Base-by-base conservation (phyloP, 2,888 invertebrate genomes). In the Julus scandinavius region DNA sequence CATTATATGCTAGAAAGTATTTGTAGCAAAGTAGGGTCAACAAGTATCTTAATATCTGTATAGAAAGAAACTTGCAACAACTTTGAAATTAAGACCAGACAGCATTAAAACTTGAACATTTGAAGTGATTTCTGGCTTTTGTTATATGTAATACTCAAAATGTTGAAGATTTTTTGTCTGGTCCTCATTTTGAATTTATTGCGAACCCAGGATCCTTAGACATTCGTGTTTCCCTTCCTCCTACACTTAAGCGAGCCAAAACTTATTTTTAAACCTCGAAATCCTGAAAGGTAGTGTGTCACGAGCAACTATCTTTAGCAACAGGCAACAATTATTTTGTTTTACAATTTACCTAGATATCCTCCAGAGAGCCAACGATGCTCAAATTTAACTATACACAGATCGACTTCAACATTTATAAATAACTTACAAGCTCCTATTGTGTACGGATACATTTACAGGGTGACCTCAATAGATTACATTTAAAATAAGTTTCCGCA, bases 211-310 rank as follows among this genome's bases (percentile, higher is more conserved):
- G 72, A 72, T 72, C 29, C 20, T 5, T 29, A 72, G 29, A 72
- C 72, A 17, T 54, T 11, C 54, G 54, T 72, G 17, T 29, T 72
- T 9, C 72, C 29, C 72, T 11, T 72, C 72, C 72, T 72, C 72
- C 72, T 72, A 72, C 72, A 72, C 72, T 72, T 72, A 20, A 72
- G 29, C 72, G 72, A 72, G 72, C 72, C 72, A 72, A 72, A 72
- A 29, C 11, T 72, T 20, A 20, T 72, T 72, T 72, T 72, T 20
- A 72, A 72, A 20, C 29, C 20, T 20, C 20, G 20, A 72, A 72
- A 72, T 72, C 72, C 72, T 29, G 72, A 72, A 72, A 72, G 72
- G 72, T 72, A 72, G 72, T 72, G 72, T 72, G 72, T 72, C 72
- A 72, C 72, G 72, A 72, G 72, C 72, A 72, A 29, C 72, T 72